Base-by-base conservation (phyloP, 1,140 invertebrate species). In the Ceratina calcarata region DNA sequence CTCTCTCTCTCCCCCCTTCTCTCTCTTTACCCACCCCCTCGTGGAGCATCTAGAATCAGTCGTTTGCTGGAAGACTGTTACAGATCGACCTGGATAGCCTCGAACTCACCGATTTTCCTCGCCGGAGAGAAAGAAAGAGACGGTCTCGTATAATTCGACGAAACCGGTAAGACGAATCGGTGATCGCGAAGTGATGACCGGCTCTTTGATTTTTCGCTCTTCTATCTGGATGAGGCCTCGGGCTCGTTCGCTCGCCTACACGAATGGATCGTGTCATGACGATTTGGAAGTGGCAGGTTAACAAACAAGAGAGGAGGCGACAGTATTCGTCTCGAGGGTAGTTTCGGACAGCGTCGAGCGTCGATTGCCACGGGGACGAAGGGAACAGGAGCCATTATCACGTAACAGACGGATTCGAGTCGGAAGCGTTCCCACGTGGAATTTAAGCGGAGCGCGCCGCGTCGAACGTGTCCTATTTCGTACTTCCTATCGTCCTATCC, bases 151-250 rank as follows among this genome's bases (percentile, higher is more conserved):
- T 86, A 89, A 90, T 89, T 86, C 88, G 87, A 89, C 89, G 89
- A 53, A 88, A 45, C 84, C 84, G 90, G 90, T 91, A 91, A 91
- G 88, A 92, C 84, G 86, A 82, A 91, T 91, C 87, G 88, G 80
- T 91, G 91, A 92, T 92, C 87, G 86, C 78, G 81, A 89, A 89
- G 84, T 91, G 91, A 91, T 89, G 90, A 91, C 86, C 86, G 66
- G 51, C 68, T 72, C 37, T 57, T 83, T 84, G 82, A 88, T 89
- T 89, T 88, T 81, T 87, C 24, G 18, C 20, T 3, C 15, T 20
- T 68, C 51, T 3, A 16, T 70, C 53, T 32, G 2, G 4, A n/a
- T 76, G 32, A 10, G 78, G 76, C 51, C 70, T 67, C n/a, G n/a
- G n/a, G n/a, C n/a, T n/a, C 60, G 66, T 53, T 67, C 67, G 15